Evolutionary conservation across 2,888 invertebrate genomes (phyloP).

Genomic region (Cyrtodaria siliqua): DNA sequence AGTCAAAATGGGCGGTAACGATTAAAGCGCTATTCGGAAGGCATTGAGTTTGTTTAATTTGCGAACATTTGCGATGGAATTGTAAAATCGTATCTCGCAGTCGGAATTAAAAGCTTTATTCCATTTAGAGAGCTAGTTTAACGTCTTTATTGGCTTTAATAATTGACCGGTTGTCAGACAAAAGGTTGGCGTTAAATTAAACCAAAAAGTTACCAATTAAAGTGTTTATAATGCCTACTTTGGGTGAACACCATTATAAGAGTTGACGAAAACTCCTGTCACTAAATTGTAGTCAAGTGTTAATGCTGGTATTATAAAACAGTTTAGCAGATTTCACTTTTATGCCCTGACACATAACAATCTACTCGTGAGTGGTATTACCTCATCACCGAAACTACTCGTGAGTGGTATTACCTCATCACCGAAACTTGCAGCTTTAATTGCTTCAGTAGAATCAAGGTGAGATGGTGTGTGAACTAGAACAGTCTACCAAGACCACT

Average conservation of each 20-base stretch:
- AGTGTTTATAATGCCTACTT: conserved; percentile 50
- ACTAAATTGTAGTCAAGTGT: conserved; percentile 31
- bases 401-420: conserved; percentile 19
- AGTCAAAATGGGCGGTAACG: conserved; percentile 5
- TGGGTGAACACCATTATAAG: conserved; percentile 45
- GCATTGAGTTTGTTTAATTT: conserved; percentile 12
- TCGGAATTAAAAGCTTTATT: conserved; percentile 62
- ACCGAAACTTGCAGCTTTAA: too few relatives aligned
- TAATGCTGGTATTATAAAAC: conserved; percentile 41
- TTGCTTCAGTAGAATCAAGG: too few relatives aligned
- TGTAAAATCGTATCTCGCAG: conserved; percentile 34
- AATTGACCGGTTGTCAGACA: conserved; percentile 60
- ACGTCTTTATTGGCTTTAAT: conserved; percentile 51
- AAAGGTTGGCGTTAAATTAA: conserved; percentile 58
- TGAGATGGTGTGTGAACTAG: too few relatives aligned
- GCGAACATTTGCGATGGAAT: conserved; percentile 36
- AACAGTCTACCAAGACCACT: too few relatives aligned
- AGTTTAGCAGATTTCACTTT: conserved; percentile 33
- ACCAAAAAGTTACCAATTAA: conserved; percentile 62
- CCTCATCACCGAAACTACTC: conserved; percentile 16
- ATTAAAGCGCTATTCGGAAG: background rate
- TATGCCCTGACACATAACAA: conserved; percentile 32
- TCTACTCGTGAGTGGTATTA: conserved; percentile 17
- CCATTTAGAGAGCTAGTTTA: conserved; percentile 52
- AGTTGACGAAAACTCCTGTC: conserved; percentile 36